Percentiles rank a stretch among this genome's conserved stretches.
phyloP scores from a whole-genome alignment of 2,113 vertebrate species.

The Coreoperca whiteheadi region DNA sequence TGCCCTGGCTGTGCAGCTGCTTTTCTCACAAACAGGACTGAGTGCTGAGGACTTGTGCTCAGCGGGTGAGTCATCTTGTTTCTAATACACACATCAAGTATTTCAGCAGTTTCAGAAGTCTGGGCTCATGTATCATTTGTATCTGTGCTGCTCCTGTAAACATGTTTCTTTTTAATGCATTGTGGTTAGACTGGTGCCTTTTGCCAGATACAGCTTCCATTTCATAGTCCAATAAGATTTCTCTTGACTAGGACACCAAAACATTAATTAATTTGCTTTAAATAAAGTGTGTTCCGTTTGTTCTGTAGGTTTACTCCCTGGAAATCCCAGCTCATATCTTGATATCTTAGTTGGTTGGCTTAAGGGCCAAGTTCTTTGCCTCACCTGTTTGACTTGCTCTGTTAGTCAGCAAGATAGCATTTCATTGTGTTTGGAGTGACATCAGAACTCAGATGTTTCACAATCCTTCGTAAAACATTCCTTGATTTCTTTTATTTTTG shows the following conservation, averaged over 20 bases:
- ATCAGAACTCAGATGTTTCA: constrained; percentile 22
- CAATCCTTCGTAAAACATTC: not conserved
- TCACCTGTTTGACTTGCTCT: constrained; percentile 84
- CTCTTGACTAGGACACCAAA: not conserved
- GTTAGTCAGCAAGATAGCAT: constrained; percentile 70
- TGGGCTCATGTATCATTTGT: not conserved
- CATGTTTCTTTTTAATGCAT: not conserved
- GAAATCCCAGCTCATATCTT: constrained; percentile 5
- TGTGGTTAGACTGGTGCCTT: not conserved
- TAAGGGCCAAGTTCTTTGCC: constrained; percentile 62
- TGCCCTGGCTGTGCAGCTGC: constrained; percentile 41
- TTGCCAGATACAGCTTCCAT: not conserved
- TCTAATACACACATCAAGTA: not conserved
- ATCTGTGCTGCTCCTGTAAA: not conserved
- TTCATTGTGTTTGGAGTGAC: constrained; percentile 54
- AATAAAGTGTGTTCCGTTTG: not conserved
- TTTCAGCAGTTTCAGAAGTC: not conserved
- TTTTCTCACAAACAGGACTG: constrained; percentile 37
- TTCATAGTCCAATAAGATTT: not conserved
- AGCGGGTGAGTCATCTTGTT: constrained; percentile 69
- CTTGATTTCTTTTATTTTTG: not conserved
- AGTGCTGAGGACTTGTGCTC: constrained; percentile 44
- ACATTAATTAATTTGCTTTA: not conserved
- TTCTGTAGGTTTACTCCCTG: constrained; percentile 6
- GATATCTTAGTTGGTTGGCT: constrained; percentile 21